These are phyloP conservation scores for Tapera naevia DNA, from an alignment of 2,797 vertebrate genomes.

Conservation along the genomic window DNA sequence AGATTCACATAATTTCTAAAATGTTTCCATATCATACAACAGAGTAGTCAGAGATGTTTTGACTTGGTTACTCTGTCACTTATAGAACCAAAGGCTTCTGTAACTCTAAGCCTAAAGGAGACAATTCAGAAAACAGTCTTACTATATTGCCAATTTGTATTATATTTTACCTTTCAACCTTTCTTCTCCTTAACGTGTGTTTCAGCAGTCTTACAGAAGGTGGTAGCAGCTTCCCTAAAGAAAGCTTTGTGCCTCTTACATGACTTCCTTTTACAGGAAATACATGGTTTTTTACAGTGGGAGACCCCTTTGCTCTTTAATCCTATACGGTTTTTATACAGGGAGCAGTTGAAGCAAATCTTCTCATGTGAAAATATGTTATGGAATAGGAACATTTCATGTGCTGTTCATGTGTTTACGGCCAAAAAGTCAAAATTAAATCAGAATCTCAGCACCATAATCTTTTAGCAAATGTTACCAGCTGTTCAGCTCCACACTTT, in stretches of 20 bases:
- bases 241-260: constrained; percentile 8
- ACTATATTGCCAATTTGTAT: neutral
- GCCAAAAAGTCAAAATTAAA: constrained; percentile 61
- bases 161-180: neutral
- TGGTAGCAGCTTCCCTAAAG: constrained; percentile 61
- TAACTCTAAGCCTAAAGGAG: neutral
- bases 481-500: constrained; percentile 62
- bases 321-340: neutral
- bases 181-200: constrained; percentile 50
- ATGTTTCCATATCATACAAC: neutral
- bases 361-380: constrained; percentile 31
- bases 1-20: neutral
- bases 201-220: constrained; percentile 66
- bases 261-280: constrained; percentile 25
- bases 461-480: constrained; percentile 65
- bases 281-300: neutral
- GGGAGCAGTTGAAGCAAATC: neutral
- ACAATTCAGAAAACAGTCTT: neutral
- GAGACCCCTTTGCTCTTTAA: constrained; percentile 19
- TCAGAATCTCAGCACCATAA: constrained; percentile 52
- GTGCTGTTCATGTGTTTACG: constrained; percentile 44
- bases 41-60: neutral
- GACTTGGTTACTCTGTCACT: neutral
- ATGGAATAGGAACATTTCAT: constrained; percentile 11
- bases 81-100: neutral